phyloP scores from a whole-genome alignment of 1,140 invertebrate species.

The Drosophila leontia region DNA sequence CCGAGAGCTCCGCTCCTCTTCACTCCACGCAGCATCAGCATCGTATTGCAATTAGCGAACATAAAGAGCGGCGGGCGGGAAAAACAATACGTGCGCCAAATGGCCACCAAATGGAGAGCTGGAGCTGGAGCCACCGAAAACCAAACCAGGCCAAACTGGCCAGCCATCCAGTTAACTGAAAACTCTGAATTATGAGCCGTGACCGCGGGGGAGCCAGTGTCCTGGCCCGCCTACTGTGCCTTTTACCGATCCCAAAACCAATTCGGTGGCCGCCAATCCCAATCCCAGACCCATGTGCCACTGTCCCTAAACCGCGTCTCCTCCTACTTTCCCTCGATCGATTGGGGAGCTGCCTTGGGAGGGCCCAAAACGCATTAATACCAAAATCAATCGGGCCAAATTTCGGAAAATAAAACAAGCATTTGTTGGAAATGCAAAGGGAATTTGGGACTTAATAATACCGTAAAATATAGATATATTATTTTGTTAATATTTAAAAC shows the following conservation, averaged over 20 bases:
- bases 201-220: constrained; percentile 23
- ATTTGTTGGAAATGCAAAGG: not conserved
- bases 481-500: not conserved
- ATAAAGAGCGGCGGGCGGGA: constrained; percentile 55
- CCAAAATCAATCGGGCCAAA: constrained; percentile 64
- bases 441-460: not conserved
- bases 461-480: not conserved
- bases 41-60: constrained; percentile 80
- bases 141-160: constrained; percentile 29
- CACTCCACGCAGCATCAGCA: constrained; percentile 62
- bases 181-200: constrained; percentile 69
- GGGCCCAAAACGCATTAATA: constrained; percentile 55
- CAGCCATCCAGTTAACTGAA: constrained; percentile 62
- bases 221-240: constrained; percentile 19
- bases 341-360: constrained; percentile 30
- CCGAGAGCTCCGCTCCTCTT: constrained; percentile 8
- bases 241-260: constrained; percentile 35
- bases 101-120: constrained; percentile 32
- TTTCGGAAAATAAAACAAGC: constrained; percentile 50
- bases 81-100: constrained; percentile 70
- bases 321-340: constrained; percentile 1
- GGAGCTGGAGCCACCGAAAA: constrained; percentile 24
- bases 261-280: constrained; percentile 27
- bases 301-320: not conserved
- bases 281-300: not conserved